Base-by-base conservation (phyloP, 2,113 vertebrate genomes). In the Platichthys flesus region DNA sequence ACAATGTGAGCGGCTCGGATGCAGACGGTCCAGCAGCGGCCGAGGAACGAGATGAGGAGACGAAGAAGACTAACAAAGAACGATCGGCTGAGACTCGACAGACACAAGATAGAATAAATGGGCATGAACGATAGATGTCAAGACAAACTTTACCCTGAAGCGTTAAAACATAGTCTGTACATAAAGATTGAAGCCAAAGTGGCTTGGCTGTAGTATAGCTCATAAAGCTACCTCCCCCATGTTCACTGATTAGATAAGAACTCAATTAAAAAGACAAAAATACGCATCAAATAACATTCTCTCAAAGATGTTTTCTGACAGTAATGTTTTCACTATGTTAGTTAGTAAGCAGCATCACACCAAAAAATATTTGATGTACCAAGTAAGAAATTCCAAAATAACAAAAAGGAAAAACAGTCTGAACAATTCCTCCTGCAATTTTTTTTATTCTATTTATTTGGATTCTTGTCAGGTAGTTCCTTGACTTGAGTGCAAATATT, bases 1-100 rank as follows among this genome's bases (percentile, higher is more conserved):
- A 70, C 71, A 60, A 13, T 56, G 65, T 78, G 73, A 83, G 74
- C 49, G 23, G 65, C 72, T 78, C 60, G 47, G 60, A 81, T 83
- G 67, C 74, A 64, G 72, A 76, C 56, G 63, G 81, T 74, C 78
- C 31, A 23, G 57, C 40, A 24, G 55, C 31, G 47, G 42, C 57
- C 16, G 64, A 74, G 63, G 64, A 67, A 69, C 52, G 64, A 55
- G 58, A 18, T 72, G 45, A 67, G 64, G 64, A 74, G 71, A 79
- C 24, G 24, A 10, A 3, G n/a, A 31, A 31, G 31, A 14, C 5
- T 59, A 70, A 67, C 52, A 69, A 35, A 67, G 15, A 79, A 10
- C 21, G 57, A 2, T 12, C 45, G 10, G 15, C 45, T 12, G 45
- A 47, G 2, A 15, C 45, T 47, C 13, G 13, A 47, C 13, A 4